Conservation (phyloP, 2,888 invertebrate genomes). For the Palloptera scutellata region DNA sequence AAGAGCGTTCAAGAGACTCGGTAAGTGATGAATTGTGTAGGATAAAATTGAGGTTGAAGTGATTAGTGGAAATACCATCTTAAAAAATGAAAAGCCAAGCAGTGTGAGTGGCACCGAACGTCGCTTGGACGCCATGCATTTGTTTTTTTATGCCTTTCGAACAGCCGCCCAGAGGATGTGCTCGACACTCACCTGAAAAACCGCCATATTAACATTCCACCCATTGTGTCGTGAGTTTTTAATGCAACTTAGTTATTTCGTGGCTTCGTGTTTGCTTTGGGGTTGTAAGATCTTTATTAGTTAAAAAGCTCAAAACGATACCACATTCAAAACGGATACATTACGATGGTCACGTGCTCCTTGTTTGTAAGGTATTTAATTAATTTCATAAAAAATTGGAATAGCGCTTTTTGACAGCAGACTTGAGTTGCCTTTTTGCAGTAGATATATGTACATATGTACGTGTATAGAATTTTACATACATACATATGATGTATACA, state of each 20-base stretch:
- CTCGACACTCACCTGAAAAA: conserved; percentile 53
- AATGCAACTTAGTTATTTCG: conserved; percentile 29
- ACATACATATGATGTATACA: background rate
- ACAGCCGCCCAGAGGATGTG: conserved; percentile 21
- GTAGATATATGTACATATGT: no score
- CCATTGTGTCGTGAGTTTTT: conserved; percentile 24
- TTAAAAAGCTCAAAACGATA: conserved; percentile 9
- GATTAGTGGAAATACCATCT: conserved; percentile 55
- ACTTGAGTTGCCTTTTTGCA: no score
- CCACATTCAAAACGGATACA: conserved; percentile 58
- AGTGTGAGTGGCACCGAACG: conserved; percentile 57
- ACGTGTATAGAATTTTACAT: no score
- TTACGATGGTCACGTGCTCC: conserved; percentile 62
- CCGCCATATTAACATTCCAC: conserved; percentile 45
- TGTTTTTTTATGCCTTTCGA: conserved; percentile 48
- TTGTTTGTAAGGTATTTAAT: conserved; percentile 61
- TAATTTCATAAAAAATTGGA: conserved; percentile 60
- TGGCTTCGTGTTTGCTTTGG: conserved; percentile 28
- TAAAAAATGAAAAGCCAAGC: conserved; percentile 57
- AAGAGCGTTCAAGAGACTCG: conserved; percentile 51
- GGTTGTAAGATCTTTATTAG: conserved; percentile 26
- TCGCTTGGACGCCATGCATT: conserved; percentile 55
- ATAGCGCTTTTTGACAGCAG: conserved; percentile 9
- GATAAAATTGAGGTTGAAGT: conserved; percentile 50
- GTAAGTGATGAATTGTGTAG: conserved; percentile 51